Base-by-base conservation (phyloP, 2,113 vertebrate genomes). In the Protomyctophum bolini region DNA sequence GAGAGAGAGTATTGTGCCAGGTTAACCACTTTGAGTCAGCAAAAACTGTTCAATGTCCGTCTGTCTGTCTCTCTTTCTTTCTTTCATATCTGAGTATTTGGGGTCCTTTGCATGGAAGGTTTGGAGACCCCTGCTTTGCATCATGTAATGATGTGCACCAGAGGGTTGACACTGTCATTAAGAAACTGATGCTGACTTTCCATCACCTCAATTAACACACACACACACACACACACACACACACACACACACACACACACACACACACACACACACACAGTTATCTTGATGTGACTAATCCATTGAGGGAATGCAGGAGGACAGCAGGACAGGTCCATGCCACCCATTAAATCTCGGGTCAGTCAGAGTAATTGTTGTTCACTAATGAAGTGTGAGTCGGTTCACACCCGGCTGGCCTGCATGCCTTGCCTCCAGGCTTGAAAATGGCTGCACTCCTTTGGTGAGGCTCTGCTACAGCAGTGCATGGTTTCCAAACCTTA, bases 281-380 rank as follows among this genome's bases (percentile, higher is more conserved):
- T n/a, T n/a, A n/a, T n/a, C n/a, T 81, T 76, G 66, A 59, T 73
- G 65, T 46, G 58, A 29, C 54, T 6, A 79, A 83, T 86, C 78
- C 80, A 77, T 86, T 63, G 56, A 55, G 14, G 6, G 41, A 28
- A n/a, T n/a, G n/a, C n/a, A n/a, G n/a, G n/a, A n/a, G n/a, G n/a
- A n/a, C n/a, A n/a, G n/a, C 46, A 2, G 11, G 33, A 55, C 66
- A 76, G 61, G 70, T 75, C 68, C 67, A 70, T 62, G 73, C 70
- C 72, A 69, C 66, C 45, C 29, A 70, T 58, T 66, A 60, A 72
- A 74, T 62, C 48, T 4, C 0, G 50, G 51, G 65, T 72, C 63
- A 58, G 55, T 73, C 71, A 54, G 71, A 60, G 47, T 72, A 70
- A 78, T 64, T 68, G 55, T 29, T 62, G 10, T 54, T 67, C 6